Evolutionary conservation across 2,797 vertebrate genomes (phyloP).

Genomic region (Pelodytes ibericus): DNA sequence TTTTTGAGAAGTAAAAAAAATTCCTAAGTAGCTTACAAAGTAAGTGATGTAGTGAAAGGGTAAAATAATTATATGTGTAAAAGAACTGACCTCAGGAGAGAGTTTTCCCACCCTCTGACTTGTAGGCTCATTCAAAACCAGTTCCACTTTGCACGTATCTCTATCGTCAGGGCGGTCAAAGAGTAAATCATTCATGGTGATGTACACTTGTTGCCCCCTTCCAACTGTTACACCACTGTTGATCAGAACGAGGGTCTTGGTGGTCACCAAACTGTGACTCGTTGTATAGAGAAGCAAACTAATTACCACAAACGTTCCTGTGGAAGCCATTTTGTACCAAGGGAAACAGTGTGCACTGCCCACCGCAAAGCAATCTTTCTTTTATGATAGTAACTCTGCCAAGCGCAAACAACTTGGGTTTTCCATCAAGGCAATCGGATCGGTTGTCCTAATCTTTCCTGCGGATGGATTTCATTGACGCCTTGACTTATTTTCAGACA

Average conservation of each 20-base stretch:
- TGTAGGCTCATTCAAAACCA: conserved; percentile 71
- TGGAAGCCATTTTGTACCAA: not conserved
- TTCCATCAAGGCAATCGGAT: too few species aligned
- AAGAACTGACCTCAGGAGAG: conserved; percentile 70
- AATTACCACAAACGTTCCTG: conserved; percentile 46
- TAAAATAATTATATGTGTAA: not conserved
- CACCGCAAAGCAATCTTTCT: not conserved
- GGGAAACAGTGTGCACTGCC: not conserved
- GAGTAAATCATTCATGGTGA: conserved; percentile 66
- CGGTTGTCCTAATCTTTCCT: too few species aligned
- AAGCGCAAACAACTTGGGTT: too few species aligned
- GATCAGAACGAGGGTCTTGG: conserved; percentile 64
- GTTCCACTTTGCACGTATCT: conserved; percentile 75
- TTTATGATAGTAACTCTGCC: too few species aligned
- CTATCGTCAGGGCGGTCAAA: conserved; percentile 60
- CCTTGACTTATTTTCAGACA: too few species aligned
- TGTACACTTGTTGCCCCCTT: conserved; percentile 68
- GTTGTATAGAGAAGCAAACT: conserved; percentile 56
- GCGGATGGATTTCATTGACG: too few species aligned
- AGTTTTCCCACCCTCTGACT: conserved; percentile 73
- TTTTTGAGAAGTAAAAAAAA: too few species aligned
- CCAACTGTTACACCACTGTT: conserved; percentile 65
- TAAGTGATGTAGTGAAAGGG: too few species aligned
- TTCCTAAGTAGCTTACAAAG: too few species aligned
- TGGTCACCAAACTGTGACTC: conserved; percentile 40